phyloP scores from a whole-genome alignment of 2,113 vertebrate species.

The Pteruthius melanotis region DNA sequence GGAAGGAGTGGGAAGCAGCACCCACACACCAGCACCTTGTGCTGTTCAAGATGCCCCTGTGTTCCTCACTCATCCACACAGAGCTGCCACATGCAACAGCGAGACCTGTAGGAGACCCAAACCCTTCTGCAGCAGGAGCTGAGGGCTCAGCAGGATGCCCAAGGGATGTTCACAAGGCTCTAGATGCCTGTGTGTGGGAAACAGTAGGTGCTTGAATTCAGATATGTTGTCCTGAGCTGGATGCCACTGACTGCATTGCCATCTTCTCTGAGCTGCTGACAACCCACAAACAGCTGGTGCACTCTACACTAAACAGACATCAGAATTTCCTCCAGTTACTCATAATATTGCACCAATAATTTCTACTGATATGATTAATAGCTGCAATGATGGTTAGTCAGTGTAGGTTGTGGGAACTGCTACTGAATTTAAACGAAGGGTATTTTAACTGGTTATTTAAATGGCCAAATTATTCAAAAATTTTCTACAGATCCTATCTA shows the following conservation, averaged over 20 bases:
- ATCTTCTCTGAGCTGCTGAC: not conserved
- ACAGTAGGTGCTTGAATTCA: not conserved
- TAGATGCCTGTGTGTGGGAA: not conserved
- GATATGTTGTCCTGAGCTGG: not conserved
- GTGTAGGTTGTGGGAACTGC: not conserved
- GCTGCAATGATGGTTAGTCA: not conserved
- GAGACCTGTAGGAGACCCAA: not conserved
- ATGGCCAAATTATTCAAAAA: not conserved
- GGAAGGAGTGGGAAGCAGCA: not conserved
- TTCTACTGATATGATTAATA: not conserved
- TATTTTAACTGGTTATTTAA: not conserved
- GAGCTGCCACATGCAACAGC: accelerated
- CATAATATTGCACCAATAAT: not conserved
- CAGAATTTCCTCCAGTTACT: not conserved
- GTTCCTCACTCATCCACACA: not conserved
- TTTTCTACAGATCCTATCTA: not conserved
- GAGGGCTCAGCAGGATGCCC: not conserved
- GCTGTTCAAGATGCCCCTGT: not conserved
- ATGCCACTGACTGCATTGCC: not conserved
- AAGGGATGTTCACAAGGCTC: not conserved
- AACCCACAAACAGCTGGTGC: not conserved
- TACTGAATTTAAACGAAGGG: not conserved
- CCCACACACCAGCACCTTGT: not conserved
- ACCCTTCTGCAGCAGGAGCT: not conserved
- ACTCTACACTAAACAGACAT: not conserved